phyloP scores from a whole-genome alignment of 1,140 invertebrate genomes.

The Eurytemora carolleeae region DNA sequence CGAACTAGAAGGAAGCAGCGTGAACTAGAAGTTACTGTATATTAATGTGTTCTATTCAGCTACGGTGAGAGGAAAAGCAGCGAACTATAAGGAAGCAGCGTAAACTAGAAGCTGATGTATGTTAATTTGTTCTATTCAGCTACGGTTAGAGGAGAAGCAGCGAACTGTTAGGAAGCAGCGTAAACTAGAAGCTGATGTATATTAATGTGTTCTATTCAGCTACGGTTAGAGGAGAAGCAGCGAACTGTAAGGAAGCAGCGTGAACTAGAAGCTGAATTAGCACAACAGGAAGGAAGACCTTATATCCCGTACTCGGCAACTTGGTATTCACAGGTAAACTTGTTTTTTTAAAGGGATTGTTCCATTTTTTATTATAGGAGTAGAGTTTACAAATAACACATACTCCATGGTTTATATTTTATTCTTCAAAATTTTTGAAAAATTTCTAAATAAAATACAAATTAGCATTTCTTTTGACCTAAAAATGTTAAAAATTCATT shows the following conservation, averaged over 20 bases:
- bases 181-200: constrained; percentile 56
- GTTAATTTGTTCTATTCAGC: no score
- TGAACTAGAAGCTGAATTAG: constrained; percentile 55
- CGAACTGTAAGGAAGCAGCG: constrained; percentile 43
- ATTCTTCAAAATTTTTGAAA: no score
- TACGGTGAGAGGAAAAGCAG: no score
- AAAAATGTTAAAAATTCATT: no score
- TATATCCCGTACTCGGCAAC: constrained; percentile 49
- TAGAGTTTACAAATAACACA: not conserved
- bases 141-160: constrained; percentile 82
- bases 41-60: no score
- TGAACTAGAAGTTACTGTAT: no score
- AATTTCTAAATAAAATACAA: not conserved
- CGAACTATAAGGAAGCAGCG: no score
- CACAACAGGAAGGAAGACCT: constrained; percentile 41
- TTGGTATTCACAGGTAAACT: constrained; percentile 69
- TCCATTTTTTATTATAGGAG: not conserved
- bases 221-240: constrained; percentile 82
- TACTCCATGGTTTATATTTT: no score
- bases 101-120: no score
- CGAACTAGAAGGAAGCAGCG: no score
- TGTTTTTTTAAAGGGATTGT: not conserved
- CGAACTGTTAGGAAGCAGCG: constrained; percentile 43
- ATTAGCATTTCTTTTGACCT: not conserved
- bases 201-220: no score